Base-by-base conservation (phyloP, 1,140 invertebrate species). In the Aphis craccivora region DNA sequence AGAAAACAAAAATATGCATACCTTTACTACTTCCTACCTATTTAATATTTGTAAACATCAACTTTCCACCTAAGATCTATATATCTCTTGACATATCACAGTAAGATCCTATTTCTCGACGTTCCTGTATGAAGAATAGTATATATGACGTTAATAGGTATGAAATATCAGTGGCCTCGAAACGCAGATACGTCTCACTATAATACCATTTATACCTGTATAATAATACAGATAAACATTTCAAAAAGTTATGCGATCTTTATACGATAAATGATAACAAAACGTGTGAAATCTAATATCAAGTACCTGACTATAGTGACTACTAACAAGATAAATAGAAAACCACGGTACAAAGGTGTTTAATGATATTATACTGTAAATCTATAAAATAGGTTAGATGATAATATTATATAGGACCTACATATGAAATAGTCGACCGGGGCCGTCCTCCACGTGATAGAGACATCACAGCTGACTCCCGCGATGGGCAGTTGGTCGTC, bases 391-490 rank as follows among this genome's bases (percentile, higher is more conserved):
- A n/a, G 60, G 11, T n/a, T 60, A 5, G n/a, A n/a, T 83, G 37
- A 84, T 40, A 14, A 83, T 40, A 3, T 40, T 40, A 3, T 40
- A 40, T 83, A 18, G 43, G 45, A 86, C 84, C 84, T 86, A 86
- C 84, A 45, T n/a, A 76, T 86, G 84, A 86, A 43, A 45, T 86
- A 86, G 37, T 48, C 43, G 84, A 45, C 40, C 22, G 20, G 9
- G 30, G 45, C 30, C 43, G 86, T 87, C 45, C 25, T 87, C 86
- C 86, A 35, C 43, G 45, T 87, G 86, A 48, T 45, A 89, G 7
- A 51, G 48, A 89, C 87, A 87, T 51, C 86, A 14, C 86, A 89
- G 87, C 87, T 53, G 87, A 89, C 30, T 45, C n/a, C 40, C 9
- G 23, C 30, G 40, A 86, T n/a, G 23, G 43, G 40, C 18, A 51